Evolutionary conservation across 2,113 vertebrate species (phyloP).

Genomic region (Cyanoderma ruficeps): DNA sequence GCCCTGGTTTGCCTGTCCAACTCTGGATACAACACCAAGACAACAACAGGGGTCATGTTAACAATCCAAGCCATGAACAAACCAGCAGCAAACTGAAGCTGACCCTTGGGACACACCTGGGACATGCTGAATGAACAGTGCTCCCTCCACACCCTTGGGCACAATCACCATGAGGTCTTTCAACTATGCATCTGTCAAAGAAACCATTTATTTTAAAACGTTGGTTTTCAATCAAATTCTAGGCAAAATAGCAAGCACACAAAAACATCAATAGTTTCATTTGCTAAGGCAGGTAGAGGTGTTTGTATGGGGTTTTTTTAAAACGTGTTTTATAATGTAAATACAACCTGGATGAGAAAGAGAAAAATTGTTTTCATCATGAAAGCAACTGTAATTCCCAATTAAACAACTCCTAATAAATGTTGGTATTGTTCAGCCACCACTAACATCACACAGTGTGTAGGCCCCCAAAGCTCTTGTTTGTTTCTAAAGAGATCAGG

Average conservation of each 20-base stretch:
- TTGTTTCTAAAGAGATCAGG: conserved; percentile 60
- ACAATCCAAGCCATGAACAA: background rate
- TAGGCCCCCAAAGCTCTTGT: conserved; percentile 42
- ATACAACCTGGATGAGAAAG: background rate
- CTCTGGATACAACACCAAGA: background rate
- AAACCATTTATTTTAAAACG: background rate
- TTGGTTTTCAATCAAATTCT: background rate
- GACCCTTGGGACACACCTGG: background rate
- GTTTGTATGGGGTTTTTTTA: background rate
- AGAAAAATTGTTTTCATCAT: conserved; percentile 47
- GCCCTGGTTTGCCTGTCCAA: background rate
- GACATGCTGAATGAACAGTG: fast-evolving
- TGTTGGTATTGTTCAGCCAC: conserved; percentile 5
- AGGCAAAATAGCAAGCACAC: background rate
- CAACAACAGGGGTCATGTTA: background rate
- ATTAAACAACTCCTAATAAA: conserved; percentile 25
- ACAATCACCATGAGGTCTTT: background rate
- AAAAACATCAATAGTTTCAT: background rate
- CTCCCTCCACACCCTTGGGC: background rate
- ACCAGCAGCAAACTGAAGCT: background rate
- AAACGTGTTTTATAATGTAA: background rate
- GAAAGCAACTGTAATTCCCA: conserved; percentile 42
- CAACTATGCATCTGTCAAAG: background rate
- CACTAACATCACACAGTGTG: background rate
- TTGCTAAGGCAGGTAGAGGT: background rate